Percentiles rank a stretch among this genome's conserved stretches.
These are phyloP conservation scores for Jaculus jaculus DNA, from an alignment of 2,113 vertebrate species.

Conservation along the genomic window DNA sequence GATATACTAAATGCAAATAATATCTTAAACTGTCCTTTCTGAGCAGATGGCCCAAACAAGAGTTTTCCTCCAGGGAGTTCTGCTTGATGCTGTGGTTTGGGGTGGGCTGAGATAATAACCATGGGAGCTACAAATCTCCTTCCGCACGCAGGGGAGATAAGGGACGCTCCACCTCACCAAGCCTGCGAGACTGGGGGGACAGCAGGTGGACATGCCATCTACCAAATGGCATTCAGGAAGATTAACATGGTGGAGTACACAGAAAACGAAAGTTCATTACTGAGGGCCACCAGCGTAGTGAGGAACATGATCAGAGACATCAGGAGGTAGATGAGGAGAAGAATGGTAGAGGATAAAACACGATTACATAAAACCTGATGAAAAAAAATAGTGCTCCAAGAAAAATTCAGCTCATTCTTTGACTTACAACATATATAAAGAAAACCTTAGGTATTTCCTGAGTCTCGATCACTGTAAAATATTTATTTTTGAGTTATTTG, in stretches of 20 bases:
- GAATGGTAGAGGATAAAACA: not conserved
- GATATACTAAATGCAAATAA: constrained; percentile 59
- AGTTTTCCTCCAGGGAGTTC: constrained; percentile 51
- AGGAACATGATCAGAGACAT: not conserved
- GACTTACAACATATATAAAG: not conserved
- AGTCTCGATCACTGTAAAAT: not conserved
- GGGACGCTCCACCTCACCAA: not conserved
- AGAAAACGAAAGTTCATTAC: constrained; percentile 54
- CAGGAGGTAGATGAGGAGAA: not conserved
- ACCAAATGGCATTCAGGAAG: constrained; percentile 35
- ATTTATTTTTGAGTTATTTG: not conserved
- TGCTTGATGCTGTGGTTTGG: not conserved
- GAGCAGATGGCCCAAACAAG: constrained; percentile 59
- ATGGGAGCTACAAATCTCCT: constrained; percentile 54
- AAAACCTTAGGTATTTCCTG: not conserved
- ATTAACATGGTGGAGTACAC: constrained; percentile 34
- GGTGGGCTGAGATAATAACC: constrained; percentile 53
- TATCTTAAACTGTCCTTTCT: constrained; percentile 60
- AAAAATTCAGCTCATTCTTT: not conserved
- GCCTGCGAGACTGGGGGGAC: not conserved
- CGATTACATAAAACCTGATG: not conserved
- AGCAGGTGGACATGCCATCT: constrained; percentile 40
- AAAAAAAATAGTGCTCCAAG: not conserved
- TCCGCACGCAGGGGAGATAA: constrained; percentile 20
- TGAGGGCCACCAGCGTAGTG: not conserved